These are phyloP conservation scores for Invenusta paracnida DNA, from an alignment of 2,888 invertebrate species.

Conservation along the genomic window DNA sequence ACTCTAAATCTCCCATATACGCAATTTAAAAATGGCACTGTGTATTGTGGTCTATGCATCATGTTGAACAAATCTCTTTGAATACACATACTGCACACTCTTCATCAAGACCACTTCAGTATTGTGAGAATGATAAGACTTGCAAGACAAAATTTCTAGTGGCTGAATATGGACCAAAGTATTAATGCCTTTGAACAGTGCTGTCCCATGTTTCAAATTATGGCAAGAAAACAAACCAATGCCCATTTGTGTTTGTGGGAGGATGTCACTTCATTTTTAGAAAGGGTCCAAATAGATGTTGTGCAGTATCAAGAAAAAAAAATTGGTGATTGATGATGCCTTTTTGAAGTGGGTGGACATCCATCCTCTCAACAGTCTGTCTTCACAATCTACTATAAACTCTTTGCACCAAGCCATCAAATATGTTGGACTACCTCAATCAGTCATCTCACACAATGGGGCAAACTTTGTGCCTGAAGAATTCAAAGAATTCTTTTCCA, in stretches of 20 bases:
- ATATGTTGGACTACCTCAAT: not conserved
- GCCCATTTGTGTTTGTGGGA: constrained; percentile 27
- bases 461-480: not conserved
- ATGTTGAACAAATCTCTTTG: not conserved
- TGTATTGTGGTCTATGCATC: constrained; percentile 1
- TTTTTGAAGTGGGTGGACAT: not conserved
- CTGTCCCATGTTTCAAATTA: not conserved
- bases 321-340: not conserved
- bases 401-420: not conserved
- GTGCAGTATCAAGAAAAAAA: not conserved
- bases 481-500: not conserved
- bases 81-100: constrained; percentile 11
- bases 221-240: constrained; percentile 1
- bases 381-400: not conserved
- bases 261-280: constrained; percentile 24
- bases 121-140: constrained; percentile 35
- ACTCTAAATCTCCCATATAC: too few relatives aligned
- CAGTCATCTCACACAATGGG: not conserved
- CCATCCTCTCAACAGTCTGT: not conserved
- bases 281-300: constrained; percentile 16
- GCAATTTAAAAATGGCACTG: not conserved
- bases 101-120: constrained; percentile 31
- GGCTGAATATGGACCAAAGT: constrained; percentile 28
- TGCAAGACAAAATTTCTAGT: constrained; percentile 37
- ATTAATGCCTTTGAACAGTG: constrained; percentile 7